Evolutionary conservation across 2,888 invertebrate species (phyloP), one percentile per base, ranked within the genome.

Genomic region (Polyommatus icarus): DNA sequence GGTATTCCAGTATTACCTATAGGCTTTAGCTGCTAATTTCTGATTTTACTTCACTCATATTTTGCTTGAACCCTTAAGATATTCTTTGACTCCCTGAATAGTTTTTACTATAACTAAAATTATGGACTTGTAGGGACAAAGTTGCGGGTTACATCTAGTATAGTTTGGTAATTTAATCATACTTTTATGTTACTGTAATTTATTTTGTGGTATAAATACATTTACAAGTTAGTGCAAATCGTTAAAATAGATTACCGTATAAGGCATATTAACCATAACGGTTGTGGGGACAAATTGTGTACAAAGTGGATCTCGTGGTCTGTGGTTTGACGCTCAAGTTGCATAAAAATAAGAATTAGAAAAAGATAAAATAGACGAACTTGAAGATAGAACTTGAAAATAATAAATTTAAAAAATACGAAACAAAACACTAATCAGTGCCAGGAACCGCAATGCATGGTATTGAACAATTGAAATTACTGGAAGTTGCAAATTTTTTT

Each of bases 261-360:
- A 61, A 61, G 20, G 24, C 20, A 20, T 20, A n/a, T n/a, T n/a
- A 57, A 57, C 76, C n/a, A 46, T 59, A 76, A 78, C 59, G 46
- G 10, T 24, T 20, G 40, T 73, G 40, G 8, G 20, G 73, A 73
- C 73, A 75, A 75, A 75, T 54, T 75, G 50, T 75, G 24, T 72
- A 18, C 50, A 50, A 50, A 75, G 54, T 75, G 75, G 24, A 40
- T 40, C n/a, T 54, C 54, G 75, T 12, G 75, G 75, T 75, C 54
- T 75, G 75, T 24, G 75, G 75, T 75, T 75, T 50, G 40, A 29
- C 29, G 67, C 32, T 67, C 29, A 32, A 29, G 67, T 67, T 29
- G 15, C 67, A 29, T 67, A 50, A 4, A 15, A 46, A 18, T 54
- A 3, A 40, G 12, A 46, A 18, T 54, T 18, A 54, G 4, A 54